Evolutionary conservation across 2,113 vertebrate species (phyloP).

Genomic region (Oenanthe melanoleuca): DNA sequence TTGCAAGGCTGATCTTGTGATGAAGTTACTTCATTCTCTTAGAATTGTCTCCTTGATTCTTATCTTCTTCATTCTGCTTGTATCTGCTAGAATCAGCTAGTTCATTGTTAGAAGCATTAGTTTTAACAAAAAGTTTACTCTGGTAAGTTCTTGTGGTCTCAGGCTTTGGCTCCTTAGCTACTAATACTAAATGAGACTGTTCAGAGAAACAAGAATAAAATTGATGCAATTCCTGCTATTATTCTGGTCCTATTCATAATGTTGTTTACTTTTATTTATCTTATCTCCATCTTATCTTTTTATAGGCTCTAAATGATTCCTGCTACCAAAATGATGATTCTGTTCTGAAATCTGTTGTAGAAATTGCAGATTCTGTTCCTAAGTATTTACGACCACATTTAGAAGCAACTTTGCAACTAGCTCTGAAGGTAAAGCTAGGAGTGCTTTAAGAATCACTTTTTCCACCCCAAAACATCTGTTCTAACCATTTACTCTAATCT

Average conservation of each 20-base stretch:
- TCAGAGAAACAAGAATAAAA: neutral
- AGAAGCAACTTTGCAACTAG: conserved; percentile 93
- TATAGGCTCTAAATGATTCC: conserved; percentile 93
- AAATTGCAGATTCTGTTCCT: conserved; percentile 95
- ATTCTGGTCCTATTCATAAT: neutral
- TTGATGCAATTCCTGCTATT: neutral
- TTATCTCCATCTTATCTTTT: neutral
- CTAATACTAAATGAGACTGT: neutral
- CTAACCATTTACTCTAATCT: neutral
- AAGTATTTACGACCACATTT: conserved; percentile 95
- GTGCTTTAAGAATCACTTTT: neutral
- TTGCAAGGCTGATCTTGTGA: neutral
- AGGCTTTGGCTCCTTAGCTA: neutral
- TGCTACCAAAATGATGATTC: conserved; percentile 96
- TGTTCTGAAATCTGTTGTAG: conserved; percentile 95
- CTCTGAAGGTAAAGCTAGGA: conserved; percentile 84
- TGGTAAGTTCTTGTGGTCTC: neutral
- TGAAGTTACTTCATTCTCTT: neutral
- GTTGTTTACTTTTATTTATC: neutral
- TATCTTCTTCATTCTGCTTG: neutral
- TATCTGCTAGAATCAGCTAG: neutral
- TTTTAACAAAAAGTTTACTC: neutral
- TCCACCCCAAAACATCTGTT: neutral
- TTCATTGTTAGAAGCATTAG: neutral
- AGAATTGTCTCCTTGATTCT: neutral